Evolutionary conservation across 2,888 invertebrate species (phyloP).

Genomic region (Epistrophella euchroma): DNA sequence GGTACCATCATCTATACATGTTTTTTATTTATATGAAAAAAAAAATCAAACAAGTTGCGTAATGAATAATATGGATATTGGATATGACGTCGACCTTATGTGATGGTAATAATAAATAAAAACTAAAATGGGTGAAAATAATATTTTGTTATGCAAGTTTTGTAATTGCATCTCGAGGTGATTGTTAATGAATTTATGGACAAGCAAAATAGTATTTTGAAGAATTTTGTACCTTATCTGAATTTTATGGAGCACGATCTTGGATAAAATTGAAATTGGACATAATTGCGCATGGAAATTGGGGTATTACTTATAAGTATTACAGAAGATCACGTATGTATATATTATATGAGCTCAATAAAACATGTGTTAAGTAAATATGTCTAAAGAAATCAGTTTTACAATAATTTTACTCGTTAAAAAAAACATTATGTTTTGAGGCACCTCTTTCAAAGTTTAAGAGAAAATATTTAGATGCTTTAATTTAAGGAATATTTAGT

Average conservation of each 20-base stretch:
- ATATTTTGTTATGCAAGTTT: constrained; percentile 52
- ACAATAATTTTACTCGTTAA: neutral
- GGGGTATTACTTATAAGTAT: neutral
- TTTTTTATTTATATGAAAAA: neutral
- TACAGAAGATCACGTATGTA: neutral
- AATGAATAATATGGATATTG: constrained; percentile 56
- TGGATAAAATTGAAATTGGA: constrained; percentile 35
- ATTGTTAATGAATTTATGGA: constrained; percentile 66
- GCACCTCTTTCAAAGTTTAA: no score
- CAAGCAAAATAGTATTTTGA: constrained; percentile 21
- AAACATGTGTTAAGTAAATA: neutral
- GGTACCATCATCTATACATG: neutral
- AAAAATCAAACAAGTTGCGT: constrained; percentile 33
- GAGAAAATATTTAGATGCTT: no score
- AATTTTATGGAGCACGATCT: constrained; percentile 25
- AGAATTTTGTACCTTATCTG: neutral
- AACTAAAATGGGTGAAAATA: constrained; percentile 40
- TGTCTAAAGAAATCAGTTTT: neutral
- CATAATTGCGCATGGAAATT: neutral
- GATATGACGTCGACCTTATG: constrained; percentile 46
- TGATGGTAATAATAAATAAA: constrained; percentile 37
- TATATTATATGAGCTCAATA: neutral
- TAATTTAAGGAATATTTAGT: no score
- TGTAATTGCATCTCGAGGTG: constrained; percentile 68
- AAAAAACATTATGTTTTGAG: no score